Percentiles rank a stretch among this genome's conserved stretches.
Conservation (phyloP, 2,888 invertebrate genomes). For the Phaedon cochleariae region DNA sequence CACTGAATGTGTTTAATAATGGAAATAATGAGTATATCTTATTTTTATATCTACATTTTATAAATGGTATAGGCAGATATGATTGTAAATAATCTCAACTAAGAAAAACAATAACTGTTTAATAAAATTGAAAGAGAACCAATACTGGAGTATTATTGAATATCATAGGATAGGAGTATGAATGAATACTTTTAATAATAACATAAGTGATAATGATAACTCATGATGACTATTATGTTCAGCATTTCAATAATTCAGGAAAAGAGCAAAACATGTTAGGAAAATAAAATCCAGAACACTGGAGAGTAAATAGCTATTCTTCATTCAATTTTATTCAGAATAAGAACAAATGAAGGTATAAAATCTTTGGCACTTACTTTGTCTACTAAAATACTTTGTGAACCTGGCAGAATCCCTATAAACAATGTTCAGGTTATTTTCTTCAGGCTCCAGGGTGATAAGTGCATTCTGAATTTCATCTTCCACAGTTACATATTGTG, state of each 20-base stretch:
- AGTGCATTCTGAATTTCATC: conserved; percentile 59
- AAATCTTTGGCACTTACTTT: conserved; percentile 53
- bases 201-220: no score
- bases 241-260: no score
- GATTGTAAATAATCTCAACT: not conserved
- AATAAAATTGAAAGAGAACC: no score
- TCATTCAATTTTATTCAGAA: conserved; percentile 52
- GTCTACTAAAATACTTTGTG: conserved; percentile 58
- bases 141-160: no score
- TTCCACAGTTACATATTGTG: conserved; percentile 56
- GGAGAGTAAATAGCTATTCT: not conserved
- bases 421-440: conserved; percentile 75
- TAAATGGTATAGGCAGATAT: conserved; percentile 21
- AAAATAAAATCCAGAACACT: not conserved
- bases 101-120: not conserved
- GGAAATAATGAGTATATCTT: conserved; percentile 25
- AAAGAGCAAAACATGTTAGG: no score
- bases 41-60: conserved; percentile 37
- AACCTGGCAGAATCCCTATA: conserved; percentile 67
- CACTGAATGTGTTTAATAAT: conserved; percentile 14
- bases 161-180: no score
- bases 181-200: no score
- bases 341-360: conserved; percentile 58
- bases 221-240: no score
- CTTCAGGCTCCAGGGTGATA: conserved; percentile 69